These are phyloP conservation scores for Schizopygopsis pylzovi DNA, from an alignment of 2,797 vertebrate species.

Conservation along the genomic window DNA sequence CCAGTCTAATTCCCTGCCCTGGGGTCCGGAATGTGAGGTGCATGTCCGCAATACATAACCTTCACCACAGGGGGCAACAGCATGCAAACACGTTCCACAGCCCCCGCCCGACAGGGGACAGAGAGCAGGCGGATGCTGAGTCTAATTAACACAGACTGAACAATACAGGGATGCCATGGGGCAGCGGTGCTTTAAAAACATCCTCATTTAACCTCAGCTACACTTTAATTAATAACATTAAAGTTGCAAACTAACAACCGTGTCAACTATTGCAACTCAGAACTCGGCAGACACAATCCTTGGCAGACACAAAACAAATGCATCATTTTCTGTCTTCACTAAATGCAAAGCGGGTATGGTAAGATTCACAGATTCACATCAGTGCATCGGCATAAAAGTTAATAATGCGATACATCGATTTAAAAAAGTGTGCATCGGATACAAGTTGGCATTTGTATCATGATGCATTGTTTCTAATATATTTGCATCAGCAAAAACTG, in stretches of 20 bases:
- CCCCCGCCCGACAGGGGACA: slow-evolving; percentile 28
- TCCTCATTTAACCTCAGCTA: slow-evolving; percentile 19
- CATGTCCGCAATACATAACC: slow-evolving; percentile 30
- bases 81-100: slow-evolving; percentile 33
- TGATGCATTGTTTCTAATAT: not conserved
- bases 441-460: not conserved
- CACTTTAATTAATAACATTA: not conserved
- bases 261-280: not conserved
- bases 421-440: not conserved
- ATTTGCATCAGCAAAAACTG: not conserved
- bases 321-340: not conserved
- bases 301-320: not conserved
- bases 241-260: not conserved
- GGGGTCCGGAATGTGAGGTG: slow-evolving; percentile 45
- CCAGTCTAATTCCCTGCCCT: slow-evolving; percentile 39
- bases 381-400: too few species aligned
- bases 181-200: not conserved
- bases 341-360: not conserved
- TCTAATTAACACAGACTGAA: slow-evolving; percentile 43
- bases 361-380: not conserved
- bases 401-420: not conserved
- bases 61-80: slow-evolving; percentile 57
- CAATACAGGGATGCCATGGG: slow-evolving; percentile 17
- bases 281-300: not conserved
- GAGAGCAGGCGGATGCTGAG: slow-evolving; percentile 6